A percentile compares a stretch with the other conserved stretches of the same genome.
phyloP scores from a whole-genome alignment of 2,888 invertebrate species.

The Plebejus anna region DNA sequence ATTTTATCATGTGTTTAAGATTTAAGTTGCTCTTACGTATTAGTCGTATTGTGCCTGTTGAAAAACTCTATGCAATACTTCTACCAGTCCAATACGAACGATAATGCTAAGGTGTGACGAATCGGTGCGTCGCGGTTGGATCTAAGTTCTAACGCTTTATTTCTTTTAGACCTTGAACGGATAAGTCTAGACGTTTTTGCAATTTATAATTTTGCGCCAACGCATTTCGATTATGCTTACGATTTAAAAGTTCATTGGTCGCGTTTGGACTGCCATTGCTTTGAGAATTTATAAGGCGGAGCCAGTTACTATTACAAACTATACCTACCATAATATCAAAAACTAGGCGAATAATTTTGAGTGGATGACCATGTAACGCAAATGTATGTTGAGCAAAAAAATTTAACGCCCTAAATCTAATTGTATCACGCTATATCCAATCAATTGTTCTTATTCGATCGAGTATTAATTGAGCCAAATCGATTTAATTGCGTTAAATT shows the following conservation, averaged over 20 bases:
- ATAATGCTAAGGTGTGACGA: conserved; percentile 56
- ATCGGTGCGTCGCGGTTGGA: conserved; percentile 49
- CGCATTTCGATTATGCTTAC: conserved; percentile 71
- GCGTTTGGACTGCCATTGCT: conserved; percentile 45
- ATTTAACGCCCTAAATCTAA: conserved; percentile 49
- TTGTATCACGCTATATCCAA: conserved; percentile 55
- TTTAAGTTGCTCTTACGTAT: not conserved
- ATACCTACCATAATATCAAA: not conserved
- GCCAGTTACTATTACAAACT: not conserved
- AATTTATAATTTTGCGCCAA: conserved; percentile 71
- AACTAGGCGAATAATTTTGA: not conserved
- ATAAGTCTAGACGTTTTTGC: conserved; percentile 68
- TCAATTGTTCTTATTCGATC: conserved; percentile 46
- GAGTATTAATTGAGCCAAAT: conserved; percentile 41
- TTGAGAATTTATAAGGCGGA: conserved; percentile 25
- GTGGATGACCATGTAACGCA: not conserved
- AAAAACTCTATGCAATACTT: not conserved
- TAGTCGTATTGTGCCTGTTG: not conserved
- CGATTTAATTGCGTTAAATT: conserved; percentile 42
- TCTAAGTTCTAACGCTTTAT: conserved; percentile 55
- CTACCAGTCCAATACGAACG: conserved; percentile 18
- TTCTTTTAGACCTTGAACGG: conserved; percentile 58
- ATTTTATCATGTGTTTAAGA: not conserved
- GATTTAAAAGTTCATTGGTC: conserved; percentile 69
- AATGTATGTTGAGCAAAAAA: conserved; percentile 39